Evolutionary conservation across 2,113 vertebrate species (phyloP).

Genomic region (Seriola dumerili): DNA sequence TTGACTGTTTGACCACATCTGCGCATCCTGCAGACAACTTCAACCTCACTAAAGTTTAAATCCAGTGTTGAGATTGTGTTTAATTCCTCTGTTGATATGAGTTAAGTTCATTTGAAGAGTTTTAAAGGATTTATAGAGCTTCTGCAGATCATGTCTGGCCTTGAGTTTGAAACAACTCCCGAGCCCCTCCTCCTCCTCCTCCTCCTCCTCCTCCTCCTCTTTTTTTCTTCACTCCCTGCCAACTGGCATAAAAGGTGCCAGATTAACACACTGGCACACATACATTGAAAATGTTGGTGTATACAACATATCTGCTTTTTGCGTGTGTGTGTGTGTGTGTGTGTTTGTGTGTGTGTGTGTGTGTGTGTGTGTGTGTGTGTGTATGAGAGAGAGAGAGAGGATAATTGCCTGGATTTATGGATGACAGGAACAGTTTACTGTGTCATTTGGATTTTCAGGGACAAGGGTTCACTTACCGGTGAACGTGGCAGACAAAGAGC

Average conservation of each 20-base stretch:
- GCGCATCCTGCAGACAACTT: background rate
- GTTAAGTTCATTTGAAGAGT: constrained; percentile 35
- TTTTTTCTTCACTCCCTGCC: constrained; percentile 24
- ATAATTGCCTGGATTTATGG: constrained; percentile 75
- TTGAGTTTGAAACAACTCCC: constrained; percentile 31
- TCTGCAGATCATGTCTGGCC: constrained; percentile 27
- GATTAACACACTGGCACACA: constrained; percentile 61
- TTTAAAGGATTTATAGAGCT: constrained; percentile 39
- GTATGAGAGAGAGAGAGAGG: background rate
- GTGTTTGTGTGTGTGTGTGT: constrained; percentile 21
- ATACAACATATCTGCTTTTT: background rate
- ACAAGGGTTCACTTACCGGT: constrained; percentile 74
- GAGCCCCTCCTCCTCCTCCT: background rate
- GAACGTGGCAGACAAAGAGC: constrained; percentile 67
- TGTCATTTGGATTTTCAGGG: constrained; percentile 75
- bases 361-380: background rate
- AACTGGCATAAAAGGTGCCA: constrained; percentile 51
- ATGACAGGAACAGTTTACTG: constrained; percentile 71
- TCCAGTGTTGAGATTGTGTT: background rate
- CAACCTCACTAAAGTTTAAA: background rate
- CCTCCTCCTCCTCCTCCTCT: background rate
- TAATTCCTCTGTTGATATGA: background rate
- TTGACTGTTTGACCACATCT: background rate
- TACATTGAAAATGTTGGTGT: constrained; percentile 31
- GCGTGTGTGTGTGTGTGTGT: constrained; percentile 19